phyloP scores from a whole-genome alignment of 2,113 vertebrate genomes.

The Cyprinodon brontotheroides region DNA sequence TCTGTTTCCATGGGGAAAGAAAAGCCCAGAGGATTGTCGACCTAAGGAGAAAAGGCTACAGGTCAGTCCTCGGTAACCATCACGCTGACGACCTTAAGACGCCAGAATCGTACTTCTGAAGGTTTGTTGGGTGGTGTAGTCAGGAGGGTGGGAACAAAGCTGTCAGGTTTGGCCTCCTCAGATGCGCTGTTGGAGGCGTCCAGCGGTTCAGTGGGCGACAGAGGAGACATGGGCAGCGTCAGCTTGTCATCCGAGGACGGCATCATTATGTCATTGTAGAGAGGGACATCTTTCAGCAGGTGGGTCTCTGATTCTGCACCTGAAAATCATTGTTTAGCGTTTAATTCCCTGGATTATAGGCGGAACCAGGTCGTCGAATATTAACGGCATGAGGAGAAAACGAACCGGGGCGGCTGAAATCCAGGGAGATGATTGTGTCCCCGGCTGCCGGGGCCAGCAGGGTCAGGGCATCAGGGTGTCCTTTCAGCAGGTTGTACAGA shows the following conservation, averaged over 20 bases:
- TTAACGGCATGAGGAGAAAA: conserved; percentile 15
- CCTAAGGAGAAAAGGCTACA: conserved; percentile 73
- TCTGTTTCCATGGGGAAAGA: conserved; percentile 92
- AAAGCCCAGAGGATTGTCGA: conserved; percentile 85
- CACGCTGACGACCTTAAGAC: no score
- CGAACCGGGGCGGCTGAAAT: conserved; percentile 89
- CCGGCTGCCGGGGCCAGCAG: conserved; percentile 92
- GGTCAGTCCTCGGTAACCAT: neutral
- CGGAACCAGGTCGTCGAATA: neutral
- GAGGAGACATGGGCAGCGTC: conserved; percentile 87
- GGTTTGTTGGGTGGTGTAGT: conserved; percentile 80
- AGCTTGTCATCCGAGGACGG: conserved; percentile 89
- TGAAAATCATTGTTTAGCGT: neutral
- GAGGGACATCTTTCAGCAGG: conserved; percentile 86
- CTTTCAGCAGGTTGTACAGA: conserved; percentile 91
- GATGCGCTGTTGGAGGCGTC: conserved; percentile 82
- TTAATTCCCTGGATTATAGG: neutral
- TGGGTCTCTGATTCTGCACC: conserved; percentile 85
- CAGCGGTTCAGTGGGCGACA: conserved; percentile 85
- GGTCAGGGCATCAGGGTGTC: conserved; percentile 90
- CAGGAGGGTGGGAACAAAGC: conserved; percentile 79
- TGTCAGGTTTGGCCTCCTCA: conserved; percentile 79
- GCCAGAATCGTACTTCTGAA: conserved; percentile 79
- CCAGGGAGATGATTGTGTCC: conserved; percentile 90
- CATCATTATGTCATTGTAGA: conserved; percentile 98